Conservation (phyloP, 2,888 invertebrate species). For the Digitonthophagus gazella region DNA sequence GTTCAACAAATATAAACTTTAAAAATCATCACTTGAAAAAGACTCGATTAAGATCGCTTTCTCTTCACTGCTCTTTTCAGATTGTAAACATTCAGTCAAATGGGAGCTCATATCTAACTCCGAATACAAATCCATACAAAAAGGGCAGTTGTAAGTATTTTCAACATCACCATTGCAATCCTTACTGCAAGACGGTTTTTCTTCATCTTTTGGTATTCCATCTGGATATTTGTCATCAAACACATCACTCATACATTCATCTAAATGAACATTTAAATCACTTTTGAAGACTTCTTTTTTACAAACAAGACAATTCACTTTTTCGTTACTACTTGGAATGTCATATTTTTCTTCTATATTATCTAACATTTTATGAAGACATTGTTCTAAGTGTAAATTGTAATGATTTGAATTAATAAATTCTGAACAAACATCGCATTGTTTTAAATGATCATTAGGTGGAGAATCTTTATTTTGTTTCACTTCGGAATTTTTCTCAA, state of each 20-base stretch:
- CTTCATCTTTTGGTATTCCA: constrained; percentile 38
- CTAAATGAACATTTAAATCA: constrained; percentile 49
- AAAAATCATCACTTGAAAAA: constrained; percentile 27
- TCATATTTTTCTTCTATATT: constrained; percentile 47
- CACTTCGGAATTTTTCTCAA: constrained; percentile 14
- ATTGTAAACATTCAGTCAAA: constrained; percentile 54
- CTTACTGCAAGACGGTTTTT: constrained; percentile 26
- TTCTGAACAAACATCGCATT: constrained; percentile 30
- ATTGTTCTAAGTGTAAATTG: constrained; percentile 56
- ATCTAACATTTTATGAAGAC: constrained; percentile 53
- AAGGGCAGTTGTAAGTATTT: constrained; percentile 57
- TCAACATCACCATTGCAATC: constrained; percentile 29
- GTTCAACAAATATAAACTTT: background rate
- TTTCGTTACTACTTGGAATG: constrained; percentile 21
- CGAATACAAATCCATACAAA: constrained; percentile 58
- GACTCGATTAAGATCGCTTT: constrained; percentile 25
- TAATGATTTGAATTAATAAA: constrained; percentile 24
- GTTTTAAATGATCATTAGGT: background rate
- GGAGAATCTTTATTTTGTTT: no score
- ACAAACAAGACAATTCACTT: constrained; percentile 51
- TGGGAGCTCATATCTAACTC: constrained; percentile 59
- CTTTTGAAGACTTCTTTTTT: constrained; percentile 41
- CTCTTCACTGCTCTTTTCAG: constrained; percentile 28
- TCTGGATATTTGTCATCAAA: constrained; percentile 39
- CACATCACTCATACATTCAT: constrained; percentile 47